Percentiles rank a stretch among this genome's conserved stretches.
Evolutionary conservation across 2,113 vertebrate genomes (phyloP).

Genomic region (Urocitellus parryii): DNA sequence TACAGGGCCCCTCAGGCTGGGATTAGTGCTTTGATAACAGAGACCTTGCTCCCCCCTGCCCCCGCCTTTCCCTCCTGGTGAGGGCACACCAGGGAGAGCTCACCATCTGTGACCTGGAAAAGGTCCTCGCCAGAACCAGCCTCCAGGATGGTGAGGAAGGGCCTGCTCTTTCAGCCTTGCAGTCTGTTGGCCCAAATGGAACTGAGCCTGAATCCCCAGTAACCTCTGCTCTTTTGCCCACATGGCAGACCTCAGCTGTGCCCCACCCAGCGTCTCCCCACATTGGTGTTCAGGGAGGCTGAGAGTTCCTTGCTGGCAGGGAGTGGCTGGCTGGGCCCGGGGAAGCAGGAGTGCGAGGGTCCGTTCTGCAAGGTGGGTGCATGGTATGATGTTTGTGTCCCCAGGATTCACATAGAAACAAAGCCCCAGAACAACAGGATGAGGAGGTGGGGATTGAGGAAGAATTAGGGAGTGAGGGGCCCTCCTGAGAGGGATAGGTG

Average conservation of each 20-base stretch:
- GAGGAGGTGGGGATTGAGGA: no score
- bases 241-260: background rate
- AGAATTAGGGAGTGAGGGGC: no score
- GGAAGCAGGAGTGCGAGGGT: background rate
- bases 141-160: rapidly evolving
- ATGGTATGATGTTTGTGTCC: no score
- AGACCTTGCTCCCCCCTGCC: background rate
- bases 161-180: background rate
- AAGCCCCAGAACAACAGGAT: no score
- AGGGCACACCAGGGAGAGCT: no score
- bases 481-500: background rate
- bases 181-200: no score
- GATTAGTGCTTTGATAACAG: background rate
- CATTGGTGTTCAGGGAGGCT: no score
- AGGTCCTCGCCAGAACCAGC: background rate
- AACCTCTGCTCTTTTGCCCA: no score
- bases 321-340: background rate
- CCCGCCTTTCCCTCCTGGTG: background rate
- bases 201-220: no score
- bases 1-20: background rate
- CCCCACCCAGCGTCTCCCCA: background rate
- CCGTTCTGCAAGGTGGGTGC: no score
- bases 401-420: no score
- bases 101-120: rapidly evolving
- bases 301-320: no score